Evolutionary conservation across 1,140 invertebrate species (phyloP), one percentile per base, ranked within the genome.

Genomic region (Lasioglossum albipes): DNA sequence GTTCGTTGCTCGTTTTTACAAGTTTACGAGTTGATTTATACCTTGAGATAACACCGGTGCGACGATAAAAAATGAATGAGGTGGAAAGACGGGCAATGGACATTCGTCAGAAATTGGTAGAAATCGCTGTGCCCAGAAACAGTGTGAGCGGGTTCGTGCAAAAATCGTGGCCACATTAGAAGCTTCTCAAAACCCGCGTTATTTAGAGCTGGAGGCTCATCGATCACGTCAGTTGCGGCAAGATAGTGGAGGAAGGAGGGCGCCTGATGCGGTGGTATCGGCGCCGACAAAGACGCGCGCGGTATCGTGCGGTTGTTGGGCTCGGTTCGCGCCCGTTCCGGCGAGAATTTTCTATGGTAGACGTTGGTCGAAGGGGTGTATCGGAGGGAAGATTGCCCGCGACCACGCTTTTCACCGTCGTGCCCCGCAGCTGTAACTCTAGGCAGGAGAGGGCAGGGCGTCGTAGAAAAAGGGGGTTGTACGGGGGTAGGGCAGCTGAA

Each of bases 371-470:
- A n/a, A 13, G 45, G 6, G 42, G 62, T 41, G 41, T 81, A 85
- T 87, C 81, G 68, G 52, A 52, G 64, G 77, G 76, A 81, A 83
- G 76, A 83, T 84, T 79, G 86, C 79, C 78, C 73, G 74, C 75
- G 68, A 73, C 61, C 78, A 73, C 41, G 82, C 86, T 85, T 87
- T 87, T 84, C 86, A 81, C 57, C 83, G 75, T 79, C 68, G 88
- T 90, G 84, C 84, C 83, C 87, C 86, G 79, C 77, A 77, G 83
- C 86, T 89, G 89, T 91, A 90, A 91, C 87, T 91, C 89, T 67
- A 62, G 13, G 36, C 36, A 36, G 57, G 62, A 52, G 57, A 75
- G 77, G 59, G 59, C 49, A 79, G 18, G 74, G 65, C 57, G 79
- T 65, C 70, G 80, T 12, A 12, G 72, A 66, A 71, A 61, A 72